phyloP scores from a whole-genome alignment of 2,888 invertebrate species.

The Patella depressa region DNA sequence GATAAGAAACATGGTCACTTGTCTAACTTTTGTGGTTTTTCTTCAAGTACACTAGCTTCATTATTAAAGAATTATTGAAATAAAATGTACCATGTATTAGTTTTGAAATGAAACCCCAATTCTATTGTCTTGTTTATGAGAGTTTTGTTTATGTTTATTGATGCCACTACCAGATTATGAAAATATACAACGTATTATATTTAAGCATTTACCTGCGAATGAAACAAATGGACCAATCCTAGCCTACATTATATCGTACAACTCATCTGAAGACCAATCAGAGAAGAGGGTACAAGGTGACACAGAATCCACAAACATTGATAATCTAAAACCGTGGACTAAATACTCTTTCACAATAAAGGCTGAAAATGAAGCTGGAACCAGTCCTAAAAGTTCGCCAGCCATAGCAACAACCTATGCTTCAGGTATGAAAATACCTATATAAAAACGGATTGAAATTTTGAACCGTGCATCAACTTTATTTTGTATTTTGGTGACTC shows the following conservation, averaged over 20 bases:
- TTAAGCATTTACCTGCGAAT: not conserved
- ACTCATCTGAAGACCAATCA: not conserved
- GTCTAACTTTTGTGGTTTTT: no score
- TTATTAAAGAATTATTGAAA: no score
- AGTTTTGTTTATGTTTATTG: no score
- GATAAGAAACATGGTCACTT: no score
- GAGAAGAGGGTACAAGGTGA: slow-evolving; percentile 19
- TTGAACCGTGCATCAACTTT: no score
- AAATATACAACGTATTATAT: not conserved
- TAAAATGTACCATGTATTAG: no score
- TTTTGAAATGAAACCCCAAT: no score
- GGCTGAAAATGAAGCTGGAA: slow-evolving; percentile 54
- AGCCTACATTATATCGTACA: slow-evolving; percentile 20
- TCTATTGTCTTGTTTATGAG: no score
- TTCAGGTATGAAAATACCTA: slow-evolving; percentile 37
- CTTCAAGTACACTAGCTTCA: no score
- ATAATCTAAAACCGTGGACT: slow-evolving; percentile 55
- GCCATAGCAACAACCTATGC: slow-evolving; percentile 46
- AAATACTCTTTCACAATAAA: slow-evolving; percentile 49
- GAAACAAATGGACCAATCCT: slow-evolving; percentile 35
- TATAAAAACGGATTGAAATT: no score
- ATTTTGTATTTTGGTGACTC: no score
- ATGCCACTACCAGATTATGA: no score
- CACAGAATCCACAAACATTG: slow-evolving; percentile 24
- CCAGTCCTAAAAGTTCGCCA: slow-evolving; percentile 42